Evolutionary conservation across 2,888 invertebrate genomes (phyloP).

Genomic region (Alentia gelatinosa): DNA sequence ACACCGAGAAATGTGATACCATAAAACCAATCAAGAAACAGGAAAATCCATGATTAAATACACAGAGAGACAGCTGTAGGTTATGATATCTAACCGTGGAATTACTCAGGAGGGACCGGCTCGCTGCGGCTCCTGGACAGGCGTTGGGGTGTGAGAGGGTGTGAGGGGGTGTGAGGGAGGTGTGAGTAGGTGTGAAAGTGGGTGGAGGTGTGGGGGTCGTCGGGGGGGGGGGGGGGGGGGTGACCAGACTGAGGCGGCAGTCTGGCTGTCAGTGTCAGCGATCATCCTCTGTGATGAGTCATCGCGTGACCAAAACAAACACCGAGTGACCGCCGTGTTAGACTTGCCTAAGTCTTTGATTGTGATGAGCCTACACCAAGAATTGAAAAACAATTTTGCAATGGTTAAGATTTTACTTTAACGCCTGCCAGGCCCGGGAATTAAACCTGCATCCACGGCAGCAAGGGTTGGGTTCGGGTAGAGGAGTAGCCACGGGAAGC

Average conservation of each 20-base stretch:
- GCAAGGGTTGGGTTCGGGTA: no score
- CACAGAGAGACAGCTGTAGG: not conserved
- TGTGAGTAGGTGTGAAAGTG: not conserved
- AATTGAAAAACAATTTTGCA: no score
- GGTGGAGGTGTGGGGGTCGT: not conserved
- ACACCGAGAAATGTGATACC: not conserved
- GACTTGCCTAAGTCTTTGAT: no score
- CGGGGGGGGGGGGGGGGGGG: not conserved
- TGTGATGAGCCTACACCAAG: no score
- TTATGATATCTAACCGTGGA: not conserved
- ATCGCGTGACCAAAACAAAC: slow-evolving; percentile 12
- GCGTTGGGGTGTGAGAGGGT: not conserved
- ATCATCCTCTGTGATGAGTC: not conserved
- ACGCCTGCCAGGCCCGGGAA: no score
- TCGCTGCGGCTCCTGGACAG: no score
- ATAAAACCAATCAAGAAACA: not conserved
- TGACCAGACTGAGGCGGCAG: not conserved
- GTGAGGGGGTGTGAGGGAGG: not conserved
- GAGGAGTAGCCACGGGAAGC: not conserved
- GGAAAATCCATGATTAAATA: not conserved
- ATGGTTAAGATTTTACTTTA: no score
- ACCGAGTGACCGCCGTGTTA: not conserved
- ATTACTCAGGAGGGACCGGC: not conserved
- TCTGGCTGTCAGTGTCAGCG: not conserved
- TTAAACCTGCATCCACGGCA: no score